These are phyloP conservation scores for Danio kyathit DNA, from an alignment of 2,797 vertebrate genomes.

Conservation along the genomic window DNA sequence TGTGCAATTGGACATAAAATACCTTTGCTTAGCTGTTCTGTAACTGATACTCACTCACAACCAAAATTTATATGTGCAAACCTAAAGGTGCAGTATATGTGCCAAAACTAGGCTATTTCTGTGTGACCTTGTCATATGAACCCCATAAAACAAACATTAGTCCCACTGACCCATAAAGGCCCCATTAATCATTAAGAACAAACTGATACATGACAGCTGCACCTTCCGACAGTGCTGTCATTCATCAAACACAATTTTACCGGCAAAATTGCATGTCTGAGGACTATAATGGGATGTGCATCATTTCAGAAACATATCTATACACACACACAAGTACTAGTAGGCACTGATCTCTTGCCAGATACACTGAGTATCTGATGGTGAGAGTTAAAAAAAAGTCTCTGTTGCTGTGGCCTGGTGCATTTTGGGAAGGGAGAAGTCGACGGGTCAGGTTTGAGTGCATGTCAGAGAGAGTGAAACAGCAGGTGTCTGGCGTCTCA, in stretches of 20 bases:
- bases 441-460: background rate
- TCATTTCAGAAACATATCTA: slow-evolving; percentile 10
- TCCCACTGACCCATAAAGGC: slow-evolving; percentile 62
- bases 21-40: background rate
- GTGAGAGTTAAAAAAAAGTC: slow-evolving; percentile 67
- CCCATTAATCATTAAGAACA: background rate
- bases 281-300: background rate
- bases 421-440: slow-evolving; percentile 31
- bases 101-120: slow-evolving; percentile 39
- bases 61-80: background rate
- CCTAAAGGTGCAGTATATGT: slow-evolving; percentile 4
- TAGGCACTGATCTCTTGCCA: slow-evolving; percentile 34
- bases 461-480: slow-evolving; percentile 40
- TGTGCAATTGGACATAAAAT: background rate
- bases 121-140: slow-evolving; percentile 50
- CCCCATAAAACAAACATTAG: slow-evolving; percentile 44
- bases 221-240: background rate
- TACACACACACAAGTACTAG: slow-evolving; percentile 15
- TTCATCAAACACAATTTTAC: slow-evolving; percentile 8
- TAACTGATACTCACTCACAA: background rate
- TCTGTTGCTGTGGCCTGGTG: slow-evolving; percentile 62
- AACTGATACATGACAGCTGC: slow-evolving; percentile 3
- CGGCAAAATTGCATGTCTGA: background rate
- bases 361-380: slow-evolving; percentile 53
- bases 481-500: slow-evolving; percentile 68